Evolutionary conservation across 2,888 invertebrate species (phyloP).

Genomic region (Apotomis turbidana): DNA sequence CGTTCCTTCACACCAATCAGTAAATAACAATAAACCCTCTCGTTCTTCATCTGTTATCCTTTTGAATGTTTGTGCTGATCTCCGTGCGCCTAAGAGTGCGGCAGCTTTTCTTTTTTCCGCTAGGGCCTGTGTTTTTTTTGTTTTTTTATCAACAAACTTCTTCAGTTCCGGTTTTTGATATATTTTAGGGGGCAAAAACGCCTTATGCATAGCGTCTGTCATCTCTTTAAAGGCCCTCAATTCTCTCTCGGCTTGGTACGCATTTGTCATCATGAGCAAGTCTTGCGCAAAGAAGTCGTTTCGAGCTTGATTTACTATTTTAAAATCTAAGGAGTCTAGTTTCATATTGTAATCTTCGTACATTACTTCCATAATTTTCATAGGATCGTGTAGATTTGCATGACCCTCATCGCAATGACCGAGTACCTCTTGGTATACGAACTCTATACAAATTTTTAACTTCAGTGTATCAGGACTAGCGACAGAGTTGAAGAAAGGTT

Average conservation of each 20-base stretch:
- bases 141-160: constrained; percentile 70
- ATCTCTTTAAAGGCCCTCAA: constrained; percentile 72
- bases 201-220: constrained; percentile 77
- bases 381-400: constrained; percentile 70
- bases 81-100: constrained; percentile 52
- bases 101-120: constrained; percentile 57
- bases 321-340: constrained; percentile 73
- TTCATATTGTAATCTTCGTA: constrained; percentile 76
- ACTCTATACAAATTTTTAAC: constrained; percentile 77
- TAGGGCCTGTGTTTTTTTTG: constrained; percentile 55
- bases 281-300: constrained; percentile 75
- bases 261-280: constrained; percentile 73
- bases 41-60: constrained; percentile 63
- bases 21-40: constrained; percentile 69
- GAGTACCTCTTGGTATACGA: constrained; percentile 76
- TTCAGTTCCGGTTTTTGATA: constrained; percentile 63
- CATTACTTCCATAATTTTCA: constrained; percentile 77
- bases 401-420: constrained; percentile 80
- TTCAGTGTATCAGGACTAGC: constrained; percentile 72
- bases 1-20: constrained; percentile 76
- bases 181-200: constrained; percentile 69
- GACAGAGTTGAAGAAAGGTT: constrained; percentile 71
- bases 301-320: constrained; percentile 72
- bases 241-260: constrained; percentile 72
- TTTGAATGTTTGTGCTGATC: constrained; percentile 60